Evolutionary conservation across 2,113 vertebrate genomes (phyloP).

Genomic region (Eupsittula cactorum): DNA sequence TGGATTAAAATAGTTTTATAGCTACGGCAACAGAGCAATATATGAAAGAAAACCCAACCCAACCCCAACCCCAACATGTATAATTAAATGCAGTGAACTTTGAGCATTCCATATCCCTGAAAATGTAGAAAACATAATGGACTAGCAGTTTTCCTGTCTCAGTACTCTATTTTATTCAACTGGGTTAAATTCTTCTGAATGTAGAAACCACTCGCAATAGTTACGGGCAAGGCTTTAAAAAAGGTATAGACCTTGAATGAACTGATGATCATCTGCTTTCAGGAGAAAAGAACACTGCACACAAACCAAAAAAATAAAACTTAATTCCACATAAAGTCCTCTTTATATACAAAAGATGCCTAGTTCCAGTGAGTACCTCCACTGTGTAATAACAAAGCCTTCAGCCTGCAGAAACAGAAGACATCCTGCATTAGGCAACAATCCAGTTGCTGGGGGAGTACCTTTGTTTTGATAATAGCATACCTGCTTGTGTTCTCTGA

Average conservation of each 20-base stretch:
- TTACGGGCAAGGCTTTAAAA: conserved; percentile 5
- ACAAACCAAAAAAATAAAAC: conserved; percentile 63
- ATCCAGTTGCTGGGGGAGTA: conserved; percentile 33
- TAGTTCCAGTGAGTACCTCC: conserved; percentile 44
- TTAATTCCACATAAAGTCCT: conserved; percentile 71
- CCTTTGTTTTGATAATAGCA: conserved; percentile 60
- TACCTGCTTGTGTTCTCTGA: conserved; percentile 54
- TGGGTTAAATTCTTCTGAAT: neutral
- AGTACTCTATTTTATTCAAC: neutral
- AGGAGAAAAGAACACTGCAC: conserved; percentile 67
- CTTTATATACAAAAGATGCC: conserved; percentile 68
- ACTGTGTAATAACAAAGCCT: conserved; percentile 63
- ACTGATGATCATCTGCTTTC: conserved; percentile 58
- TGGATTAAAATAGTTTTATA: neutral
- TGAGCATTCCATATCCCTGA: neutral
- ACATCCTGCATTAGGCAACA: conserved; percentile 58
- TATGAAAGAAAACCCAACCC: neutral
- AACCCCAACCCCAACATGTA: too few species aligned
- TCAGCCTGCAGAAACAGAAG: conserved; percentile 72
- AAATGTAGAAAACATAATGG: neutral
- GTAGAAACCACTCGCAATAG: conserved; percentile 15
- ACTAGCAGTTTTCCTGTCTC: neutral
- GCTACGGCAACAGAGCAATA: neutral
- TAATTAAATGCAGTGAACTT: neutral
- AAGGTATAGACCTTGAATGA: conserved; percentile 63